Base-by-base conservation (phyloP, 2,113 vertebrate genomes). In the Nanorana parkeri region DNA sequence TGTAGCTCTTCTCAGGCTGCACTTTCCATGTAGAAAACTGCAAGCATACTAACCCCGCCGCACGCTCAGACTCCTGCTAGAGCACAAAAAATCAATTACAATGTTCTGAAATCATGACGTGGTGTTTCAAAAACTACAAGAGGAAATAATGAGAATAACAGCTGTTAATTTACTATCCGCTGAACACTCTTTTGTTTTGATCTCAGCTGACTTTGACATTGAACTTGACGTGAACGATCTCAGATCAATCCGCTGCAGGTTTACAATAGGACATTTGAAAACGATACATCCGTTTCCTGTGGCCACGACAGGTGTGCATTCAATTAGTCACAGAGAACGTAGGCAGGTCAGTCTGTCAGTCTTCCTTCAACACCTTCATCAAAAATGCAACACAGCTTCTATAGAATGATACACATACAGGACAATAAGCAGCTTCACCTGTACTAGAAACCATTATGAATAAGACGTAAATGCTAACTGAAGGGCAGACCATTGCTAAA, bases 191-290 rank as follows among this genome's bases (percentile, higher is more conserved):
- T 24, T 47, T 21, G 32, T 63, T 47, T 77, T 41, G 11, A 64
- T 51, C 41, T 69, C 52, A 52, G 24, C 36, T 65, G 32, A 24
- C 20, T 41, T 60, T 65, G 74, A 55, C 26, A 66, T n/a, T 78
- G 51, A 23, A 55, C 29, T 66, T 67, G 51, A 77, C 60, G 55
- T 29, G 23, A 78, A 41, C 21, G 17, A 67, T 67, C 24, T 55
- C 19, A n/a, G 54, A n/a, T 17, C 68, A 52, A 29, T 23, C 56
- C 52, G 8, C 24, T 72, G 19, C 20, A 28, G 16, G 55, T 72
- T 72, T 20, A 72, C 47, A 24, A 28, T 16, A 71, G 51, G 17
- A 11, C 17, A 13, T 47, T 11, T 47, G 11, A 20, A 71, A 19
- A 26, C 6, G 15, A 15, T 20, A 3, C 51, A 72, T 52, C 51